Conservation (phyloP, 2,797 vertebrate species). For the Caiman crocodilus region DNA sequence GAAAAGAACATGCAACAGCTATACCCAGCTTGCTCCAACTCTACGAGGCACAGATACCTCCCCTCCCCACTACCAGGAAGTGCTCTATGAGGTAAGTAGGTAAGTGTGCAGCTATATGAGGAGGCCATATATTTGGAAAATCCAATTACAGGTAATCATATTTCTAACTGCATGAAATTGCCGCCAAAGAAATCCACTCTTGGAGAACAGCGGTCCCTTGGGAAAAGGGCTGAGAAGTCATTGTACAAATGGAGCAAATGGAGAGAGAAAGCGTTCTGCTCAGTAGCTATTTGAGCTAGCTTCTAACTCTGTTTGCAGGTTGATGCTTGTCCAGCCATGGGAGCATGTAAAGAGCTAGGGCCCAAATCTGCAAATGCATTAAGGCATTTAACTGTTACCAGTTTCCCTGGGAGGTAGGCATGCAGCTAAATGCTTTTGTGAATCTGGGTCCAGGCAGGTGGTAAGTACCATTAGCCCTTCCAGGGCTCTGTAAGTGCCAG, state of each 20-base stretch:
- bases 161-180: constrained; percentile 48
- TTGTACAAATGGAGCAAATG: neutral
- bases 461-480: neutral
- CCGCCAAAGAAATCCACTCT: constrained; percentile 4
- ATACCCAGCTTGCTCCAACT: neutral
- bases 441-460: rapidly evolving
- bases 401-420: neutral
- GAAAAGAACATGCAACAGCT: neutral
- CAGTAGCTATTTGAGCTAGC: neutral
- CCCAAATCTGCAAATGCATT: neutral
- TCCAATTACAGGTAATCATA: constrained; percentile 10
- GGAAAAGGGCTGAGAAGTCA: neutral
- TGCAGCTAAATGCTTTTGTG: neutral
- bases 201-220: neutral
- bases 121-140: neutral
- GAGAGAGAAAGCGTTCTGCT: neutral
- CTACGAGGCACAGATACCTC: neutral
- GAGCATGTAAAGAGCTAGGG: neutral
- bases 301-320: rapidly evolving
- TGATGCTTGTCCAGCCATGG: neutral
- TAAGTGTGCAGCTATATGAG: neutral
- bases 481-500: neutral
- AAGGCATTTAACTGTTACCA: neutral
- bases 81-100: neutral
- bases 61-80: neutral